Conservation (phyloP, 2,888 invertebrate genomes). For the Pristionchus exspectatus region DNA sequence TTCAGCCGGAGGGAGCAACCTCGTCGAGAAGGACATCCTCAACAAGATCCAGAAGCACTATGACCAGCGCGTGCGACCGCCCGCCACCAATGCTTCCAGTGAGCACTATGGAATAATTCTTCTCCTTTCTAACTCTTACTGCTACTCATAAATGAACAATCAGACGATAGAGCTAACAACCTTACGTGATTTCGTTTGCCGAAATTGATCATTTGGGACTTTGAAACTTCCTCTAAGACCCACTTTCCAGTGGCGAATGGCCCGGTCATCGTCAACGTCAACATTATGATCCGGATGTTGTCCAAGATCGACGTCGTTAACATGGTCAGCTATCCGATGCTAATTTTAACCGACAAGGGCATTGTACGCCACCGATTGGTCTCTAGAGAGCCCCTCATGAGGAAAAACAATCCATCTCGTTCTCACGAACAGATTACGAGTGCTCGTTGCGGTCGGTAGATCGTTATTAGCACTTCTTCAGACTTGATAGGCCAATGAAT, state of each 20-base stretch:
- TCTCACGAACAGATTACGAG: neutral
- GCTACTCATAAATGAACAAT: too few relatives aligned
- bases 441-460: neutral
- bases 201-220: too few relatives aligned
- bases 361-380: neutral
- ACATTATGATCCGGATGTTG: slow-evolving; percentile 97
- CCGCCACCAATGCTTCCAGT: slow-evolving; percentile 69
- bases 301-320: slow-evolving; percentile 98
- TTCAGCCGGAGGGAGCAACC: slow-evolving; percentile 24
- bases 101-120: neutral
- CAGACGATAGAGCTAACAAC: too few relatives aligned
- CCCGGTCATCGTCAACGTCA: slow-evolving; percentile 96
- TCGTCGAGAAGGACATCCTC: slow-evolving; percentile 69
- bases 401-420: neutral
- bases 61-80: slow-evolving; percentile 75
- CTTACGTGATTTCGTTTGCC: too few relatives aligned
- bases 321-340: slow-evolving; percentile 88
- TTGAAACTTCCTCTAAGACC: neutral
- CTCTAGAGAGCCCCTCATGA: neutral
- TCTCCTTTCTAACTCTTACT: too few relatives aligned
- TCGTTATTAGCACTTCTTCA: neutral
- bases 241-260: slow-evolving; percentile 82
- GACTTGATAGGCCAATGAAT: neutral
- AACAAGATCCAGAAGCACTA: slow-evolving; percentile 72
- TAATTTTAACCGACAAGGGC: neutral